Evolutionary conservation across 2,888 invertebrate genomes (phyloP), one percentile per base, ranked within the genome.

Genomic region (Agrotis clavis): DNA sequence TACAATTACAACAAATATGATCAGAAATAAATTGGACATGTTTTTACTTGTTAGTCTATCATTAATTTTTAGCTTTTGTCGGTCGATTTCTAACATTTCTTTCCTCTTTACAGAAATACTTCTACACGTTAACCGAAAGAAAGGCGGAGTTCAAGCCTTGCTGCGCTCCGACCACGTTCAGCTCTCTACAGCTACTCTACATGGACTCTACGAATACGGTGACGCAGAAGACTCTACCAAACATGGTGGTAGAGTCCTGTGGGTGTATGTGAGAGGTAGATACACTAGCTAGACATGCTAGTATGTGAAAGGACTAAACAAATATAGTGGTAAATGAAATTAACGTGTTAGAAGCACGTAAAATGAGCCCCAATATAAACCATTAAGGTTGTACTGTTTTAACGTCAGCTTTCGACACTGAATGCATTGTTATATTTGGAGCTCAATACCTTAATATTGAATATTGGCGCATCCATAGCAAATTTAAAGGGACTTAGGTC

Each of bases 211-310:
- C 98, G 86, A 97, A 97, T 85, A 98, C 98, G 5, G 97, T 98
- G 80, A 98, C 98, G 59, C 97, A 98, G 86, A 98, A 98, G 89
- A 97, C 97, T 1, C 92, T 99, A 74, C 98, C 98, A 0, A 98
- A 99, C 87, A 99, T 99, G 98, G 98, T 98, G 54, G 98, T 99
- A n/a, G 98, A 98, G 85, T 97, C 98, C 9, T 99, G 99, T 90
- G 99, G 98, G 21, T 99, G 99, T 90, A 98, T 98, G 98, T 98
- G 91, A 92, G 53, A 53, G 2, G 11, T 14, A 7, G 16, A 66
- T 2, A 62, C 41, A n/a, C 0, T 51, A 41, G 48, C 25, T 53
- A 60, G 30, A 19, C 5, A 11, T 14, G 53, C 18, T 60, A 77
- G 41, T n/a, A 19, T 51, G n/a, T 56, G 47, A 50, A 60, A 16